Evolutionary conservation across 2,113 vertebrate genomes (phyloP), one percentile per base, ranked within the genome.

Genomic region (Panthera leo): DNA sequence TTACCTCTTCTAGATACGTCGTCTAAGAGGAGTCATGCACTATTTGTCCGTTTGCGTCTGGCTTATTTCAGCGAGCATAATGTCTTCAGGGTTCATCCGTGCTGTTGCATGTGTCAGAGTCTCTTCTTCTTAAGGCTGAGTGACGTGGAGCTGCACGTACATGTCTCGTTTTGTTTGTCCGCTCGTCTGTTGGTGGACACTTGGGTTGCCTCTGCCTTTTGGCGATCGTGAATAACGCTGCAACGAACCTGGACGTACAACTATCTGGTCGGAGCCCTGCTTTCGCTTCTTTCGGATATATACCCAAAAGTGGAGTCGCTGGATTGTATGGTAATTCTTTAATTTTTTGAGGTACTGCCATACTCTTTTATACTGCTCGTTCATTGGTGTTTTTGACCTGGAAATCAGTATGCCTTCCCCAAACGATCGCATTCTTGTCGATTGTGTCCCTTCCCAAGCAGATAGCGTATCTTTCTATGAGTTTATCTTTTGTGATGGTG

Each of bases 191-290:
- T 36, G 31, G 5, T 29, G 58, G 55, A 15, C n/a, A 6, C 23
- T 55, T 68, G 48, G 11, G 18, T 53, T n/a, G 11, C 65, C 67
- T 75, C 48, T 7, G 4, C 48, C 16, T 15, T 58, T 53, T 36
- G 42, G 84, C 83, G 34, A 0, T 65, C 36, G 18, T 79, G 87
- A 88, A 21, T 70, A 19, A 34, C 10, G 25, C 51, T 27, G 15
- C 31, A 18, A 0, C 27, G 15, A 45, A 5, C 16, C 0, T 18
- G 9, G 51, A 4, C 27, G 7, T 51, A 5, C 9, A 58, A 1
- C 36, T 51, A 0, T 45, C 70, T 42, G 15, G 34, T 78, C 5
- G 48, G 1, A 9, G 87, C 3, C 7, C 34, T 61, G 76, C 76
- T 88, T 34, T 27, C 3, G 10, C 78, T 86, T 51, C 39, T 71